Evolutionary conservation across 2,113 vertebrate genomes (phyloP).

Genomic region (Jacana jacana): DNA sequence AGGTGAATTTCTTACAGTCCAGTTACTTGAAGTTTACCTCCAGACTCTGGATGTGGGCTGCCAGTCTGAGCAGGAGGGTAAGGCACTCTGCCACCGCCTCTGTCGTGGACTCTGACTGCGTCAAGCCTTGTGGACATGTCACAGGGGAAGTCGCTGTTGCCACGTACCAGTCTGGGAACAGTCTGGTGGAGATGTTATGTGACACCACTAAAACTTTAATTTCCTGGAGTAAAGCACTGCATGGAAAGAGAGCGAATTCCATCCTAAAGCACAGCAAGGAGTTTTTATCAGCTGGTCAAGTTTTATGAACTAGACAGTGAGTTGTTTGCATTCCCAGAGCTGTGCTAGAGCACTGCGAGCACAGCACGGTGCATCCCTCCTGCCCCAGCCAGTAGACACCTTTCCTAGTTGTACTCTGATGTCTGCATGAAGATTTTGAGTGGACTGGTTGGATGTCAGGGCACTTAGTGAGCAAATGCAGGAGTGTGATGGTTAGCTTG

Average conservation of each 20-base stretch:
- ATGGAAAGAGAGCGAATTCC: neutral
- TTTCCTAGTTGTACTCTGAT: no score
- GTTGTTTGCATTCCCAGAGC: neutral
- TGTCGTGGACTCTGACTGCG: neutral
- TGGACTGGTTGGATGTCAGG: accelerated
- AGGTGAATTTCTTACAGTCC: neutral
- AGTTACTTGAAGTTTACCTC: constrained; percentile 13
- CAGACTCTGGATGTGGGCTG: constrained; percentile 11
- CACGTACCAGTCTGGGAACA: constrained; percentile 68
- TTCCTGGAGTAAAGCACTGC: constrained; percentile 52
- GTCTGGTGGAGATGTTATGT: constrained; percentile 66
- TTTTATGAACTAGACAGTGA: neutral
- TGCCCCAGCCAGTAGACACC: neutral
- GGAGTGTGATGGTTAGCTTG: neutral
- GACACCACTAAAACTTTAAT: constrained; percentile 70
- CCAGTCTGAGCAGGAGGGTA: constrained; percentile 12
- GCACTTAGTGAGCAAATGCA: neutral
- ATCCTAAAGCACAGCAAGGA: neutral
- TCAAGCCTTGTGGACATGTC: neutral
- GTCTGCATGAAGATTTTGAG: neutral
- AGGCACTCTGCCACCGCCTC: constrained; percentile 63
- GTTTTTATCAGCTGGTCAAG: neutral
- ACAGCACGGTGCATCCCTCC: neutral
- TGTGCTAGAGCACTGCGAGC: neutral
- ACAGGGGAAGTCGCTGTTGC: neutral